Evolutionary conservation across 2,113 vertebrate species (phyloP).

Genomic region (Pholis gunnellus): DNA sequence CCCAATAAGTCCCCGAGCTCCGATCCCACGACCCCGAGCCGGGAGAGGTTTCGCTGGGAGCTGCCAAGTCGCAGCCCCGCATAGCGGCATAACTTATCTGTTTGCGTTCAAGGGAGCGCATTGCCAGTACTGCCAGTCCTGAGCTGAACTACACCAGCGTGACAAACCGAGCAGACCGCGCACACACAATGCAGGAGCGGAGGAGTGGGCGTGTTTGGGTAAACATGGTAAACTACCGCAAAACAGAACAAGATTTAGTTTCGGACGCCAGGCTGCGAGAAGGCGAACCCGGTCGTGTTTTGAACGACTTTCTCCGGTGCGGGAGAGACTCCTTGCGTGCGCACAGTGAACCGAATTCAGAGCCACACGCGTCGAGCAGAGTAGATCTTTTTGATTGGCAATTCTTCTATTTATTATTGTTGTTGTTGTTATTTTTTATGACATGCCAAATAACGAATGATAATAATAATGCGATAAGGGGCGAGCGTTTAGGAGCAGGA

Average conservation of each 20-base stretch:
- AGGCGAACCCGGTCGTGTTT: constrained; percentile 4
- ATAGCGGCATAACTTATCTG: constrained; percentile 36
- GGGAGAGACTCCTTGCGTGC: constrained; percentile 10
- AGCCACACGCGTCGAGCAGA: constrained; percentile 25
- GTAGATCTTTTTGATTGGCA: neutral
- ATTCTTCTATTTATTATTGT: neutral
- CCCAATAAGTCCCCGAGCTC: constrained; percentile 51
- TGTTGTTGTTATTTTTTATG: too few species aligned
- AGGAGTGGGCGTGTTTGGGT: constrained; percentile 76
- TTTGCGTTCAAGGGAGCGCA: constrained; percentile 32
- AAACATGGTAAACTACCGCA: constrained; percentile 69
- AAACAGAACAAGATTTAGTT: constrained; percentile 51
- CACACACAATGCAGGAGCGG: constrained; percentile 67
- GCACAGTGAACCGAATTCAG: constrained; percentile 8
- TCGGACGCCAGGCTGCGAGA: constrained; percentile 16
- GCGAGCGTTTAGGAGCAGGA: constrained; percentile 34
- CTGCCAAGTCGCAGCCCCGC: constrained; percentile 34
- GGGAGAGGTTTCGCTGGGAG: constrained; percentile 17
- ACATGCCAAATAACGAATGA: constrained; percentile 1
- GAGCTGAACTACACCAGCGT: constrained; percentile 55
- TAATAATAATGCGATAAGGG: neutral
- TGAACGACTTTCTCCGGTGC: constrained; percentile 21
- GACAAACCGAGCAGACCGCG: constrained; percentile 52
- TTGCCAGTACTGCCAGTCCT: constrained; percentile 32
- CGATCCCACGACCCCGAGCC: constrained; percentile 36